Conservation (phyloP, 2,797 vertebrate species). For the Urophycis tenuis region DNA sequence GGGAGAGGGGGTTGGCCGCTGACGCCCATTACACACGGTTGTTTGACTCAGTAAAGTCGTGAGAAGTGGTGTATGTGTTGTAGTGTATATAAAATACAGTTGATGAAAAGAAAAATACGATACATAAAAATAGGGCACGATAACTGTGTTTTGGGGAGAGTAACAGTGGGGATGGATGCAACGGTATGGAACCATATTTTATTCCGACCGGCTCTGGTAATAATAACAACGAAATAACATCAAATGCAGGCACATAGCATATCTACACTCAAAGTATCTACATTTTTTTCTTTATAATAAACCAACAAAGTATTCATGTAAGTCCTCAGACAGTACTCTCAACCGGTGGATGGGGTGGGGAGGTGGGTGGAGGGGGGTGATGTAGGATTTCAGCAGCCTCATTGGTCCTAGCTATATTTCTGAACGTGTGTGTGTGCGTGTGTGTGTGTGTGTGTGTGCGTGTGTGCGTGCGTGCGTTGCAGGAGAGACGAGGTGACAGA, state of each 20-base stretch:
- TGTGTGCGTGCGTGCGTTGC: not conserved
- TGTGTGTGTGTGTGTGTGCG: conserved; percentile 1
- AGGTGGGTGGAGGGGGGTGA: conserved; percentile 12
- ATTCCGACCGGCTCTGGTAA: too few species aligned
- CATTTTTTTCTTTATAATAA: too few species aligned
- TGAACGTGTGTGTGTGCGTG: conserved; percentile 10
- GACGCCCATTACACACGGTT: not conserved
- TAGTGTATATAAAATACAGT: not conserved
- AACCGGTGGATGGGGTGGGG: conserved; percentile 1
- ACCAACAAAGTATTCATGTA: too few species aligned
- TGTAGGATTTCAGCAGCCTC: not conserved
- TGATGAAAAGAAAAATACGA: too few species aligned
- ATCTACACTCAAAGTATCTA: not conserved
- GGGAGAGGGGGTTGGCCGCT: too few species aligned
- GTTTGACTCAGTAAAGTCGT: not conserved
- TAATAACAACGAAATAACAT: not conserved
- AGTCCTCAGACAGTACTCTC: not conserved
- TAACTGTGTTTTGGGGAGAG: too few species aligned
- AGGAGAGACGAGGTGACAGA: conserved; percentile 1
- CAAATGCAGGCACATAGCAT: not conserved
- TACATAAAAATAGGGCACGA: too few species aligned
- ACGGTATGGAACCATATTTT: too few species aligned
- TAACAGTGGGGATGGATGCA: too few species aligned
- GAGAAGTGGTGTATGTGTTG: not conserved
- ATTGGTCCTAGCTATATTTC: conserved; percentile 14